Evolutionary conservation across 2,888 invertebrate genomes (phyloP).

Genomic region (Seira sanloemensis): DNA sequence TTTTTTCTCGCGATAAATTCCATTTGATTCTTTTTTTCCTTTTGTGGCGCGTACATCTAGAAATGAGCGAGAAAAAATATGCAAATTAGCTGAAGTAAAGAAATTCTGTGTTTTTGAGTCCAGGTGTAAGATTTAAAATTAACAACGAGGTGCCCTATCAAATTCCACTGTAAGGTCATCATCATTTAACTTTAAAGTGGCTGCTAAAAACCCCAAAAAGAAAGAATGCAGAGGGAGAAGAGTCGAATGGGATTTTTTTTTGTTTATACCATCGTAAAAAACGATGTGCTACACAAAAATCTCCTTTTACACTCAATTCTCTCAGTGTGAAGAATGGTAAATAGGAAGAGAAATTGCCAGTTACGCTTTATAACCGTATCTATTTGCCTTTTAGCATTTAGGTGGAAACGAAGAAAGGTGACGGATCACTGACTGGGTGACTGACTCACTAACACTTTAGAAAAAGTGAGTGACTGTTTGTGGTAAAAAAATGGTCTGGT

Average conservation of each 20-base stretch:
- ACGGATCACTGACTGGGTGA: slow-evolving; percentile 64
- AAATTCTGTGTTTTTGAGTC: background rate
- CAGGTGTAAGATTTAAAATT: background rate
- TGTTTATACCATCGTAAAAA: slow-evolving; percentile 15
- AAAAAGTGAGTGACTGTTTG: slow-evolving; percentile 19
- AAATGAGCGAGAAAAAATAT: background rate
- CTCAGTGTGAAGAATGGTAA: background rate
- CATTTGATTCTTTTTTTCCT: background rate
- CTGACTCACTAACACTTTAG: slow-evolving; percentile 46
- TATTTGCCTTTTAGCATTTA: slow-evolving; percentile 47
- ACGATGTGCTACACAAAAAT: background rate
- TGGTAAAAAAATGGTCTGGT: background rate
- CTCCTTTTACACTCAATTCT: background rate
- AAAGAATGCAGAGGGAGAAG: background rate
- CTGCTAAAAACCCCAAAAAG: no score
- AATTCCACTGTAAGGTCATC: background rate
- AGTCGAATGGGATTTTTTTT: background rate
- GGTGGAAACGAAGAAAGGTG: slow-evolving; percentile 56
- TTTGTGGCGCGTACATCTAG: no score
- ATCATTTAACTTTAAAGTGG: no score
- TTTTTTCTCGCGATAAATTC: background rate
- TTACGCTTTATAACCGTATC: slow-evolving; percentile 54
- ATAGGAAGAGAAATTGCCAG: slow-evolving; percentile 17
- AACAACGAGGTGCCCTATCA: background rate
- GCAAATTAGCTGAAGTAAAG: slow-evolving; percentile 6